A percentile compares a stretch with the other conserved stretches of the same genome.
phyloP scores from a whole-genome alignment of 1,140 invertebrate genomes.

The Nephila pilipes region DNA sequence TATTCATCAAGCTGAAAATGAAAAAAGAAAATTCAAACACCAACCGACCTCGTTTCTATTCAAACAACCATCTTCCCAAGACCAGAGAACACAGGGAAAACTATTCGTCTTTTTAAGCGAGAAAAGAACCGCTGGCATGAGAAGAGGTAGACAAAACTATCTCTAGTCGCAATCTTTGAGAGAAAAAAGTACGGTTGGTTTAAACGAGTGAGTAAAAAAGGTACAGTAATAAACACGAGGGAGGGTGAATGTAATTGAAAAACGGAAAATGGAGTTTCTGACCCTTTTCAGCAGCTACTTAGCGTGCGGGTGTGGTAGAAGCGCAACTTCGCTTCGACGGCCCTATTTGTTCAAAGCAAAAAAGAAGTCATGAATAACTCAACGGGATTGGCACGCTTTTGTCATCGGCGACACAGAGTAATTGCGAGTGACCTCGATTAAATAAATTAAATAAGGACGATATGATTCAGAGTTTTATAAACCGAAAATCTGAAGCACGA shows the following conservation, averaged over 20 bases:
- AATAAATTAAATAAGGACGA: slow-evolving; percentile 16
- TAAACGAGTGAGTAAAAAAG: neutral
- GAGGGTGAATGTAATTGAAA: slow-evolving; percentile 15
- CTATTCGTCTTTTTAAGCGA: neutral
- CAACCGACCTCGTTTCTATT: slow-evolving; percentile 14
- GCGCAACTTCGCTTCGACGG: neutral
- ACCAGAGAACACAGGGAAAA: neutral
- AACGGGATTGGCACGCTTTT: neutral
- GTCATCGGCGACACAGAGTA: slow-evolving; percentile 21
- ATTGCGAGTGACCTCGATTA: neutral
- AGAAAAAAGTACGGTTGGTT: neutral
- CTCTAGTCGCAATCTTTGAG: slow-evolving; percentile 1
- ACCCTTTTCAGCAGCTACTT: slow-evolving; percentile 54
- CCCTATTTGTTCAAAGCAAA: slow-evolving; percentile 30
- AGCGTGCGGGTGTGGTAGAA: slow-evolving; percentile 47
- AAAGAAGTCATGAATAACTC: slow-evolving; percentile 12
- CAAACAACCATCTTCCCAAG: slow-evolving; percentile 7
- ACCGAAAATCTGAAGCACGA: too few relatives aligned
- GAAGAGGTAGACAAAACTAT: slow-evolving; percentile 1
- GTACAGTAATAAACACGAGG: neutral
- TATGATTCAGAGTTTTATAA: neutral
- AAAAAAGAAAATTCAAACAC: neutral
- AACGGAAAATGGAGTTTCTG: slow-evolving; percentile 45
- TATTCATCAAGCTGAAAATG: neutral
- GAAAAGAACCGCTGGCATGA: neutral